These are phyloP conservation scores for Bradypus variegatus DNA, from an alignment of 2,797 vertebrate species.

Conservation along the genomic window DNA sequence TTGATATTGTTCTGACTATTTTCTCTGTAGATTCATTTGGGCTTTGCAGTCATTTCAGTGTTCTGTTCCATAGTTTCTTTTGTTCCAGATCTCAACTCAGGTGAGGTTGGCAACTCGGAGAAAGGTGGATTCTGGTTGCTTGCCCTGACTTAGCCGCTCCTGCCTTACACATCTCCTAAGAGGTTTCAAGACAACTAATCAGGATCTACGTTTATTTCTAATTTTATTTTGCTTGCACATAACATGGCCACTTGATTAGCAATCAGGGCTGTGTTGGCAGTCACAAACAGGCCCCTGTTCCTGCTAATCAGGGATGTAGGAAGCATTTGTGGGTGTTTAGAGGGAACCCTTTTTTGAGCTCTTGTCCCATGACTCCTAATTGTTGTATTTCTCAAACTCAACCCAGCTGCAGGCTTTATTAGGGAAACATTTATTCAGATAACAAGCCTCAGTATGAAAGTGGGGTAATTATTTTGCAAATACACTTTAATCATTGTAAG, in stretches of 20 bases:
- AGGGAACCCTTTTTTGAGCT: constrained; percentile 60
- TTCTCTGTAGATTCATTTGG: not conserved
- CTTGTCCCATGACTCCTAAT: constrained; percentile 65
- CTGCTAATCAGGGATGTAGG: constrained; percentile 58
- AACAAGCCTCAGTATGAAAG: constrained; percentile 57
- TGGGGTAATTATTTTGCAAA: constrained; percentile 60
- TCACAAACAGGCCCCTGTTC: not conserved
- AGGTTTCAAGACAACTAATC: constrained; percentile 65
- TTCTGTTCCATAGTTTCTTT: not conserved
- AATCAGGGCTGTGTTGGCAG: constrained; percentile 56
- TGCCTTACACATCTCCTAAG: not conserved
- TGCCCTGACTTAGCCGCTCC: constrained; percentile 9
- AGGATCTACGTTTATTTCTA: constrained; percentile 53
- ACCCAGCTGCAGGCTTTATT: constrained; percentile 66
- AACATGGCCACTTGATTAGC: constrained; percentile 65
- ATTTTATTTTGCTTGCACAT: constrained; percentile 44
- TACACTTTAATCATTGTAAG: constrained; percentile 49
- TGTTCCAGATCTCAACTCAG: not conserved
- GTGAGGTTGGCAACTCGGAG: not conserved
- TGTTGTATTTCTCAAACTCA: constrained; percentile 62
- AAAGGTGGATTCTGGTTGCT: not conserved
- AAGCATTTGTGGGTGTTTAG: constrained; percentile 49
- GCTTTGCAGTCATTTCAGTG: not conserved
- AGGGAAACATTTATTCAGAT: constrained; percentile 68
- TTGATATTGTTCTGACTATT: not conserved